Percentiles rank a stretch among this genome's conserved stretches.
phyloP scores from a whole-genome alignment of 2,888 invertebrate genomes.

The Nipponacmea schrenckii region DNA sequence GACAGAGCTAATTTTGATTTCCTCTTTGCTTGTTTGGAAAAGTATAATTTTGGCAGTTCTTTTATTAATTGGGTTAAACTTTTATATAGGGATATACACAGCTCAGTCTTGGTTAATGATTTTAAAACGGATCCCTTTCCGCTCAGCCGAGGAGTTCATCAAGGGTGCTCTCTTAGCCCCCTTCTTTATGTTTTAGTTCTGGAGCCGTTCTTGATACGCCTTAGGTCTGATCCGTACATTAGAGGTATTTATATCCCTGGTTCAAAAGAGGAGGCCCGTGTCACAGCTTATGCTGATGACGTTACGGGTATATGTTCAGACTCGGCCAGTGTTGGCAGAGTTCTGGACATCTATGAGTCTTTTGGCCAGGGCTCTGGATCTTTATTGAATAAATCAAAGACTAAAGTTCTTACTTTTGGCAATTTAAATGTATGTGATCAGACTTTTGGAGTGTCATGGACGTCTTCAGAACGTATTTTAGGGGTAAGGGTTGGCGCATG shows the following conservation, averaged over 20 bases:
- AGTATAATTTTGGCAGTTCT: slow-evolving; percentile 14
- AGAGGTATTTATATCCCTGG: slow-evolving; percentile 3
- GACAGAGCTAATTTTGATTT: slow-evolving; percentile 1
- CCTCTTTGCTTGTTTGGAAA: slow-evolving; percentile 6
- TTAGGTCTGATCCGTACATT: slow-evolving; percentile 3
- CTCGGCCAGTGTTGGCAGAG: slow-evolving; percentile 8
- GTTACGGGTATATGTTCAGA: slow-evolving; percentile 16
- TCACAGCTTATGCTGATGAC: slow-evolving; percentile 20
- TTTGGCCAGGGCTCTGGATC: background rate
- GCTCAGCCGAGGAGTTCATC: background rate
- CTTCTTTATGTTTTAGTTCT: slow-evolving; percentile 7
- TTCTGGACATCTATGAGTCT: slow-evolving; percentile 11
- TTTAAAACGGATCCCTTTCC: background rate
- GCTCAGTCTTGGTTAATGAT: background rate
- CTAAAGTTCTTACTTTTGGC: no score
- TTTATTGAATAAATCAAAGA: background rate
- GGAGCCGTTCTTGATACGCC: slow-evolving; percentile 9
- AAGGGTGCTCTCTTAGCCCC: slow-evolving; percentile 3
- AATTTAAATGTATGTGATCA: no score
- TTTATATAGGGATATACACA: background rate
- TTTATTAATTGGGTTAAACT: slow-evolving; percentile 14
- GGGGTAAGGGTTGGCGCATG: no score
- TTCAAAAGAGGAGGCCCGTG: background rate
- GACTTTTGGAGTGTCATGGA: no score
- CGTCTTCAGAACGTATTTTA: no score